phyloP scores from a whole-genome alignment of 2,113 vertebrate genomes.

The Myiozetetes cayanensis region DNA sequence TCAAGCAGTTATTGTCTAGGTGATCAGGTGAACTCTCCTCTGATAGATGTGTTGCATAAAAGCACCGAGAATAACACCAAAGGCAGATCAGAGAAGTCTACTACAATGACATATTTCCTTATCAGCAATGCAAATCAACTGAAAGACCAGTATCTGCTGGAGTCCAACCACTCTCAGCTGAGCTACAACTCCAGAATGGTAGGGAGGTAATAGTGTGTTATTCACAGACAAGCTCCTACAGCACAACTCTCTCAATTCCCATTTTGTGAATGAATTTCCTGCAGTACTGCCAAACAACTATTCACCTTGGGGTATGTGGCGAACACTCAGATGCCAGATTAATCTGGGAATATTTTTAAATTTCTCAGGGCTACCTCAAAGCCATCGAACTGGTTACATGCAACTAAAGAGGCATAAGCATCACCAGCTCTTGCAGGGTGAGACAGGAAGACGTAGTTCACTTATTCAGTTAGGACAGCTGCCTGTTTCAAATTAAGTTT shows the following conservation, averaged over 20 bases:
- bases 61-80: slow-evolving; percentile 37
- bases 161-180: not conserved
- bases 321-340: not conserved
- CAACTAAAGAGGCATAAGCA: not conserved
- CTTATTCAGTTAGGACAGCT: not conserved
- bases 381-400: not conserved
- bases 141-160: not conserved
- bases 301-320: not conserved
- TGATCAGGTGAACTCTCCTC: slow-evolving; percentile 37
- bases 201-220: not conserved
- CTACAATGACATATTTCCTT: slow-evolving; percentile 1
- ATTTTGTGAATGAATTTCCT: slow-evolving; percentile 4
- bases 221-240: not conserved
- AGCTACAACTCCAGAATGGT: not conserved
- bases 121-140: slow-evolving; percentile 33
- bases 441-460: not conserved
- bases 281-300: not conserved
- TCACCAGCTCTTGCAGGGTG: not conserved
- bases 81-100: slow-evolving; percentile 40
- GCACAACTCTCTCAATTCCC: not conserved
- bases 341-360: not conserved
- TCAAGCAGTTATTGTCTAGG: slow-evolving; percentile 18
- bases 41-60: slow-evolving; percentile 16
- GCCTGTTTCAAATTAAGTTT: not conserved
- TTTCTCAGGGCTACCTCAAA: not conserved